Percentiles rank a stretch among this genome's conserved stretches.
phyloP scores from a whole-genome alignment of 2,888 invertebrate genomes.

The Agrypnus murinus region DNA sequence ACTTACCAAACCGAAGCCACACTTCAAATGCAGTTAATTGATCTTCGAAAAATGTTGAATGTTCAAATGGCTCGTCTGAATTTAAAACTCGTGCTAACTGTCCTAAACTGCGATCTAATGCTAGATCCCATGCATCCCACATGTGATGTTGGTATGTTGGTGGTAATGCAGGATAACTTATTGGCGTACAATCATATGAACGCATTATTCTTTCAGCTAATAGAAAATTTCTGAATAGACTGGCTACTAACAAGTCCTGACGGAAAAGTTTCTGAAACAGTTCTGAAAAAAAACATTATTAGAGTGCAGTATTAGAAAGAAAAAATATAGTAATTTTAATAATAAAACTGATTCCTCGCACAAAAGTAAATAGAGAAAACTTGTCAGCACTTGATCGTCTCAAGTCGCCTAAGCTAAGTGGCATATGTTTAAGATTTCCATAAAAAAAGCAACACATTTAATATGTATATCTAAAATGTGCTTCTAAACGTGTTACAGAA shows the following conservation, averaged over 20 bases:
- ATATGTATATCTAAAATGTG: too few relatives aligned
- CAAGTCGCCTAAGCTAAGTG: too few relatives aligned
- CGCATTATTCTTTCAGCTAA: constrained; percentile 96
- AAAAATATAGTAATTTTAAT: background rate
- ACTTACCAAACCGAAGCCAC: constrained; percentile 87
- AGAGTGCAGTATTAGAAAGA: background rate
- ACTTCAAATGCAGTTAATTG: constrained; percentile 98
- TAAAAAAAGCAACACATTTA: too few relatives aligned
- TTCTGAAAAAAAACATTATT: constrained; percentile 73
- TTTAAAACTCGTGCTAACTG: constrained; percentile 88
- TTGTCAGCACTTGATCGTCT: too few relatives aligned
- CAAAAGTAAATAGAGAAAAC: too few relatives aligned
- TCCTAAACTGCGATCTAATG: constrained; percentile 93
- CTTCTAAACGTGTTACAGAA: too few relatives aligned
- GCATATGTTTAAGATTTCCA: too few relatives aligned
- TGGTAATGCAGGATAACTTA: constrained; percentile 93
- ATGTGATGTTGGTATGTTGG: constrained; percentile 92
- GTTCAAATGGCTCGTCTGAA: constrained; percentile 77
- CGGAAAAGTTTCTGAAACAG: constrained; percentile 97
- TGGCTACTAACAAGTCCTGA: constrained; percentile 98
- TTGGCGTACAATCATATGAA: constrained; percentile 98
- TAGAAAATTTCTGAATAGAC: constrained; percentile 96
- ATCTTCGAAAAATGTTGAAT: constrained; percentile 96
- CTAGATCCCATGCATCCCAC: constrained; percentile 99
- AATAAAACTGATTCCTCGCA: background rate